Evolutionary conservation across 2,113 vertebrate genomes (phyloP), one percentile per base, ranked within the genome.

Genomic region (Rhinichthys klamathensis): DNA sequence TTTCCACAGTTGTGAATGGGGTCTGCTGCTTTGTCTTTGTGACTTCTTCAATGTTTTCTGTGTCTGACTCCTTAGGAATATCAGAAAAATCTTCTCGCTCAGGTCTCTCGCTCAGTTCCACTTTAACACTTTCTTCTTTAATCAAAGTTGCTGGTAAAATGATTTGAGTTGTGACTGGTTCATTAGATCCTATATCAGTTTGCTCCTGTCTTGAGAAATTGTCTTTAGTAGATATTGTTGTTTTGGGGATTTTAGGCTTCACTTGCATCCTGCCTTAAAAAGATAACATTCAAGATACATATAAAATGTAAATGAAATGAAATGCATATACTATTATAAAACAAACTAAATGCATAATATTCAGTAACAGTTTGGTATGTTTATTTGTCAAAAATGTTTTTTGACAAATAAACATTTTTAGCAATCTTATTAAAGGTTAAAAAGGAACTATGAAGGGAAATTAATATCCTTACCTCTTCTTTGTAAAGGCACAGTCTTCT

Each of bases 191-290:
- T 8, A 73, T 13, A 23, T 65, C 23, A 65, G 4, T 9, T 6
- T 13, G 21, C 72, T 65, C 46, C 35, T 51, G 23, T 60, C 30
- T 56, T 75, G 74, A 49, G 67, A 25, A 38, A 78, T 80, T n/a
- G 0, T 35, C 32, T 63, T 38, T 5, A 51, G 23, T 13, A 49
- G 51, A 51, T 16, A 10, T 18, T 21, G 1, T 65, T 51, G 0
- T 51, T 51, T 32, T 18, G 2, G 4, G 67, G 15, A 73, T 30
- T 9, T 73, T 78, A 11, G 41, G 75, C 30, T 72, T 74, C 32
- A 74, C 65, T 63, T 74, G 35, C 35, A 83, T 27, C 32, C 41
- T 87, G 15, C 69, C 82, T 81, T 49, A 18, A 67, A 18, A 38
- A 23, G 1, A 56, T 3, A 13, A 58, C 8, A 21, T 16, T 32